phyloP scores from a whole-genome alignment of 2,797 vertebrate species.

The Muraenolepis orangiensis region DNA sequence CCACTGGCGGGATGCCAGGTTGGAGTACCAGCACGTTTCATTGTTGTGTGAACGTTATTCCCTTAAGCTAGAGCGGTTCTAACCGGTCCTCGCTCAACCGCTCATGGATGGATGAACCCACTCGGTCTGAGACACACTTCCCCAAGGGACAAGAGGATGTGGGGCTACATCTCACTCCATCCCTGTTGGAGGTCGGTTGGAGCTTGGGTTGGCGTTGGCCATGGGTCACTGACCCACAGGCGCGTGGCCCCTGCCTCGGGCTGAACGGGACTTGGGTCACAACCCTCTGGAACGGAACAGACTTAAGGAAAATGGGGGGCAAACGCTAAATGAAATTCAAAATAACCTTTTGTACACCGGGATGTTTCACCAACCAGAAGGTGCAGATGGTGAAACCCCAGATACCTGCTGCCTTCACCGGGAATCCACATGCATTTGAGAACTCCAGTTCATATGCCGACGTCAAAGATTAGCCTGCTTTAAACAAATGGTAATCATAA shows the following conservation, averaged over 20 bases:
- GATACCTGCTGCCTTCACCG: neutral
- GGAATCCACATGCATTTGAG: neutral
- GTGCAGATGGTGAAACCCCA: neutral
- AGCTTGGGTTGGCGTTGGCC: neutral
- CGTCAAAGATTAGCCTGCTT: neutral
- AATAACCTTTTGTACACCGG: neutral
- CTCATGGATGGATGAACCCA: slow-evolving; percentile 2
- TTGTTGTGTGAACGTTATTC: neutral
- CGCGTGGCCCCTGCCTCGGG: neutral
- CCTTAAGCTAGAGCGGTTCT: neutral
- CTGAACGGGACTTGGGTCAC: neutral
- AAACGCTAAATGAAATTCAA: neutral
- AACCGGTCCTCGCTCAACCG: neutral
- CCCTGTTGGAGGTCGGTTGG: neutral
- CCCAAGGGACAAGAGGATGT: neutral
- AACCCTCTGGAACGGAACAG: neutral
- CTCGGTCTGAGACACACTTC: slow-evolving; percentile 6
- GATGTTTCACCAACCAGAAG: neutral
- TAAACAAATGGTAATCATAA: neutral
- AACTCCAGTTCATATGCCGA: neutral
- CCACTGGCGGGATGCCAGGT: neutral
- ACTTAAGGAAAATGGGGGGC: neutral
- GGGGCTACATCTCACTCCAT: neutral
- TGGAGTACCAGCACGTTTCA: neutral
- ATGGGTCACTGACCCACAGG: neutral